Evolutionary conservation across 2,888 invertebrate species (phyloP), one percentile per base, ranked within the genome.

Genomic region (Eudasyphora cyanicolor): DNA sequence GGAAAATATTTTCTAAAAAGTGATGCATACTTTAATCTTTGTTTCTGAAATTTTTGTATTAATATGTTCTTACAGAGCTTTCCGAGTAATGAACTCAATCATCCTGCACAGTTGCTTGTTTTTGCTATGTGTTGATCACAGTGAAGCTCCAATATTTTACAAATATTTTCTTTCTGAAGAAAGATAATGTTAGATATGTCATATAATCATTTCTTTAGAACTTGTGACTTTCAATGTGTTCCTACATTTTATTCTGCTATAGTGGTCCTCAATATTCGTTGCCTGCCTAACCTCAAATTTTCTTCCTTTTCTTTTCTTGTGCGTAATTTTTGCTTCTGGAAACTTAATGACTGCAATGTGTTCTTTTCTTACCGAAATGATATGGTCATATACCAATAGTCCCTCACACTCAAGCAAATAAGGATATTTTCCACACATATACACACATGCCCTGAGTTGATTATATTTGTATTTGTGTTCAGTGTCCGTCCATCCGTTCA

Each of bases 321-420:
- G n/a, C 14, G 21, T 49, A 60, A 27, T 42, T 54, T 57, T 21
- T 79, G 17, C 42, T 54, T 71, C 64, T 49, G n/a, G 78, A 45
- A 81, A 84, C 84, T 81, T 84, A 81, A 84, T 76, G 84, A 79
- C 81, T 84, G 51, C 81, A 81, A 81, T 84, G 84, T 79, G 78
- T 35, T 24, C 14, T 67, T 67, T 38, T 75, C 38, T 79, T 62
- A 54, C 32, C 57, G 19, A 76, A 84, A 78, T 81, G 71, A 71
- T 76, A 81, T 71, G 75, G 78, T 78, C 75, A 38, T 60, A 71
- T 81, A 81, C 76, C 76, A 81, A 80, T 62, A 27, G 57, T 62
- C 57, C 76, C 57, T 79, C 45, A 77, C 64, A 71, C 38, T 54
- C n/a, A 42, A 54, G 54, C 54, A 54, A 54, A 54, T 8, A 21